Evolutionary conservation across 2,888 invertebrate genomes (phyloP).

Genomic region (Machimus atricapillus): DNA sequence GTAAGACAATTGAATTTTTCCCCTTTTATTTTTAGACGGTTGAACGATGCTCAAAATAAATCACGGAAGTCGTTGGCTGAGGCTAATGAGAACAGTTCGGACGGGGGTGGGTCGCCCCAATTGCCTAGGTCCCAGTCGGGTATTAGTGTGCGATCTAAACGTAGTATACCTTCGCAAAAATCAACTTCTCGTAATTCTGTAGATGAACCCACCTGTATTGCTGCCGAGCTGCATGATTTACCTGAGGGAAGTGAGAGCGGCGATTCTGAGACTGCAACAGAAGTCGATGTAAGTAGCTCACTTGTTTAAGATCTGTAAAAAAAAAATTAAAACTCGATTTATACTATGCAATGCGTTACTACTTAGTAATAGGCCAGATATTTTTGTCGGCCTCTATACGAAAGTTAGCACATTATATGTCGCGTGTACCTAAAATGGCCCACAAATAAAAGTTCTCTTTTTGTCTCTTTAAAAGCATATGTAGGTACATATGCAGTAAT

Average conservation of each 20-base stretch:
- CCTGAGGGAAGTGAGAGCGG: slow-evolving; percentile 68
- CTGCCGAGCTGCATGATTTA: slow-evolving; percentile 65
- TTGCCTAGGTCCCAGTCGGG: slow-evolving; percentile 64
- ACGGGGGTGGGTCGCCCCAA: slow-evolving; percentile 58
- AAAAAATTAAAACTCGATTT: too few species aligned
- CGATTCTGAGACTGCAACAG: slow-evolving; percentile 73
- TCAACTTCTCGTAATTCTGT: slow-evolving; percentile 66
- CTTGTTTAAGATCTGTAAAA: background rate
- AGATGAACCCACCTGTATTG: slow-evolving; percentile 62
- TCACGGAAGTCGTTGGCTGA: slow-evolving; percentile 62
- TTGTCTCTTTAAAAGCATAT: too few species aligned
- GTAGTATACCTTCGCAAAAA: slow-evolving; percentile 64
- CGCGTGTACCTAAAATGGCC: too few species aligned
- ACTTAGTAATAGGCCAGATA: too few species aligned
- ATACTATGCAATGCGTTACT: too few species aligned
- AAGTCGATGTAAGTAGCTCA: slow-evolving; percentile 72
- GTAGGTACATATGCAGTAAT: too few species aligned
- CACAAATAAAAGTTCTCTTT: too few species aligned
- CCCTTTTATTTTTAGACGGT: slow-evolving; percentile 53
- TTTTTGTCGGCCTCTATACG: too few species aligned
- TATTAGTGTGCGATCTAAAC: slow-evolving; percentile 65
- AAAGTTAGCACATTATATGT: too few species aligned
- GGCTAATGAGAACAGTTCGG: slow-evolving; percentile 50
- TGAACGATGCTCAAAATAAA: slow-evolving; percentile 62
- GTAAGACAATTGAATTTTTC: background rate